Evolutionary conservation across 2,888 invertebrate genomes (phyloP).

Genomic region (Hololepta plana): DNA sequence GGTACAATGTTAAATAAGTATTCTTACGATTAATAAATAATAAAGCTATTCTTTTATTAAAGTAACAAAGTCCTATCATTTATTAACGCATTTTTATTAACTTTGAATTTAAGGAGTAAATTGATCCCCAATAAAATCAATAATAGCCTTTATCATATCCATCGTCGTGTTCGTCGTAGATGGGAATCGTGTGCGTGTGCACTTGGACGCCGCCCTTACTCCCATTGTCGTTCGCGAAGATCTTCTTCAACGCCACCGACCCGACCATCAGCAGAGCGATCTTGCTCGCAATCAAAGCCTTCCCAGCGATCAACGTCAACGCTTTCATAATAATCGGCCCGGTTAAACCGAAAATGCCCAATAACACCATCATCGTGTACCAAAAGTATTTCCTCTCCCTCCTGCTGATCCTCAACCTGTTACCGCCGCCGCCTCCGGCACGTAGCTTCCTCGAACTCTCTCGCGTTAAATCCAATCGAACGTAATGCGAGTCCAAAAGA

Average conservation of each 20-base stretch:
- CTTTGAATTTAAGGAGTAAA: too few species aligned
- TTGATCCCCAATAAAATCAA: too few species aligned
- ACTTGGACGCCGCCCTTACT: slow-evolving; percentile 42
- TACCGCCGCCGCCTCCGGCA: slow-evolving; percentile 9
- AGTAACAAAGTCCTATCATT: too few species aligned
- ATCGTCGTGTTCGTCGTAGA: slow-evolving; percentile 21
- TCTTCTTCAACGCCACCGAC: slow-evolving; percentile 50
- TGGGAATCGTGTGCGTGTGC: slow-evolving; percentile 42
- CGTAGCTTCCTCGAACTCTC: slow-evolving; percentile 7
- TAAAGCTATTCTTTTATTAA: too few species aligned
- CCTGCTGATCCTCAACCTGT: slow-evolving; percentile 10
- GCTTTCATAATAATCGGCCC: slow-evolving; percentile 52
- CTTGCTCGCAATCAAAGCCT: slow-evolving; percentile 54
- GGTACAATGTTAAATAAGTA: too few species aligned
- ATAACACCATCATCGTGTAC: slow-evolving; percentile 22
- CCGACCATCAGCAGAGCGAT: slow-evolving; percentile 54
- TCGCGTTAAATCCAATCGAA: slow-evolving; percentile 35
- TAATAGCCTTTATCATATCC: too few species aligned
- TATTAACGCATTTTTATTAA: too few species aligned
- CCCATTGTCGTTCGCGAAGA: slow-evolving; percentile 45
- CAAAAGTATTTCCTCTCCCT: slow-evolving; percentile 13
- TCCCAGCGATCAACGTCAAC: slow-evolving; percentile 49
- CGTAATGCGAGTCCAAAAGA: slow-evolving; percentile 7
- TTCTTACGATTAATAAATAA: too few species aligned
- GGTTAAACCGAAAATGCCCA: slow-evolving; percentile 38